Base-by-base conservation (phyloP, 2,797 vertebrate genomes). In the Pangasius larnaudii region DNA sequence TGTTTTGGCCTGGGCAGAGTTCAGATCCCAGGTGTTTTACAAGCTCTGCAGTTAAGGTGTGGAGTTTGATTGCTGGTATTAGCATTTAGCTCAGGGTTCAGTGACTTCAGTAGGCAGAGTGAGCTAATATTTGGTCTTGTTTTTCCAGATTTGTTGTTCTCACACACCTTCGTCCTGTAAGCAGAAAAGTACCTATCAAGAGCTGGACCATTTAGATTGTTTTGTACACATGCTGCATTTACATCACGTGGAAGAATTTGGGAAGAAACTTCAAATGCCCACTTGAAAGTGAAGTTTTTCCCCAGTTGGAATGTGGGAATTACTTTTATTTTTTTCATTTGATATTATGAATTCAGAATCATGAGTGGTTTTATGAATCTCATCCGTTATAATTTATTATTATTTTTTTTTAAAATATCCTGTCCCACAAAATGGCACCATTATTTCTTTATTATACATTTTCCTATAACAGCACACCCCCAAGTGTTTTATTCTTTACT, bases 11-110 rank as follows among this genome's bases (percentile, higher is more conserved):
- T 24, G 75, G 84, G 27, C 67, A 81, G 39, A 51, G 80, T 88
- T 84, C 59, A 88, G 42, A 86, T 86, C n/a, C 71, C 53, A 53
- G 30, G 51, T 59, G 46, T 74, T 86, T 74, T 27, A 46, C 36
- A 69, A 69, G 56, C 58, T 14, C 14, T 83, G n/a, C 33, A 49
- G 14, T 63, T 36, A 30, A 87, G 79, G 83, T 46, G 46, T 84
- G 42, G 56, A 36, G 61, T 77, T 56, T 24, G 61, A 69, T 49
- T 69, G 61, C 46, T 80, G 75, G 11, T 36, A 36, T 72, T 87
- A 59, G 27, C 18, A 33, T 59, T 30, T n/a, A 27, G 36, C 2
- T 53, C 24, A 86, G 42, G 42, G 1, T 51, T 30, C 27, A 22
- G 56, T 78, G 22, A 46, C 22, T 75, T 53, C 49, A 77, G 6